A percentile compares a stretch with the other conserved stretches of the same genome.
These are phyloP conservation scores for Eretmocerus hayati DNA, from an alignment of 2,888 invertebrate genomes.

Conservation along the genomic window DNA sequence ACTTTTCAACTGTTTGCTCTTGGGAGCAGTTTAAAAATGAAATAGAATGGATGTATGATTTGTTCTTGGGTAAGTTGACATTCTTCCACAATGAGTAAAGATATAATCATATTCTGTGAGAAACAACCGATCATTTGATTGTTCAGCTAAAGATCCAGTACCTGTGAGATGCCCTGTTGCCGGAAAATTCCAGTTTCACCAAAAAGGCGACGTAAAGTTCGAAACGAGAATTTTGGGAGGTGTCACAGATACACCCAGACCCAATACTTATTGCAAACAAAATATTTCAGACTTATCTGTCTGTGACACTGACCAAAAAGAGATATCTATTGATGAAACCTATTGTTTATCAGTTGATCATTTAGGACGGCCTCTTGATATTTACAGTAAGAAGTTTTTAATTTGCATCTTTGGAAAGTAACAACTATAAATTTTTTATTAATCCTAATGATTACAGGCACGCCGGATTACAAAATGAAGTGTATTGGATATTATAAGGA, in stretches of 20 bases:
- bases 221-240: slow-evolving; percentile 93
- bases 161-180: slow-evolving; percentile 93
- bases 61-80: slow-evolving; percentile 56
- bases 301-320: slow-evolving; percentile 91
- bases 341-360: slow-evolving; percentile 96
- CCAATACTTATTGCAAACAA: slow-evolving; percentile 84
- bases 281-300: slow-evolving; percentile 94
- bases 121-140: not conserved
- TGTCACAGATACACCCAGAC: slow-evolving; percentile 88
- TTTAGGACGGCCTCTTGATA: slow-evolving; percentile 88
- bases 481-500: slow-evolving; percentile 98
- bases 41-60: slow-evolving; percentile 79
- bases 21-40: slow-evolving; percentile 88
- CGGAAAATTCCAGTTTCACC: slow-evolving; percentile 91
- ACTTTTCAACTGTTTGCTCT: slow-evolving; percentile 88
- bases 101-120: not conserved
- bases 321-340: slow-evolving; percentile 88
- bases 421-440: not conserved
- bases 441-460: slow-evolving; percentile 50
- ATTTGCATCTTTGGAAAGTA: not conserved
- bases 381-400: slow-evolving; percentile 64
- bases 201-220: slow-evolving; percentile 83
- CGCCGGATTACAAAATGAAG: slow-evolving; percentile 93
- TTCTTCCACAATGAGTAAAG: not conserved
- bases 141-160: slow-evolving; percentile 72